Base-by-base conservation (phyloP, 2,113 vertebrate species). In the Callipepla californica region DNA sequence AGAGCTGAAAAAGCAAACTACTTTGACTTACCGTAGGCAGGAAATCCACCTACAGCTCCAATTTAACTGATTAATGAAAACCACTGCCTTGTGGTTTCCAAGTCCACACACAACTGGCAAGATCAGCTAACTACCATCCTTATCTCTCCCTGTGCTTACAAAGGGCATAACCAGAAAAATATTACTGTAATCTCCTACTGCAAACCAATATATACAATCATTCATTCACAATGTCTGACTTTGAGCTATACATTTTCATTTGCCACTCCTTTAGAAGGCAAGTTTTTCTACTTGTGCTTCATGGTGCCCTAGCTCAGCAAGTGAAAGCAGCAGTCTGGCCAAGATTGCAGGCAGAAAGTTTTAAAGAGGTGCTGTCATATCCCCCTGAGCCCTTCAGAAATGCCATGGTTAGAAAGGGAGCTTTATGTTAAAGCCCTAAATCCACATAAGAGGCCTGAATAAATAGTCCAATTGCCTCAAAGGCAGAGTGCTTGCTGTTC, bases 241-340 rank as follows among this genome's bases (percentile, higher is more conserved):
- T 72, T 28, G 57, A 72, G 40, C 59, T 82, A 47, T 65, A 34
- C 48, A 48, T 66, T 87, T 88, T 92, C 47, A 47, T 21, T 81
- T 66, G 16, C 86, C 28, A 9, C 14, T 75, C 58, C 44, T 84
- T 72, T 50, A 11, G 80, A 42, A 66, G 47, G 61, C 57, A 75
- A 87, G 22, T 75, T 74, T 88, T 45, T 88, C 58, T 75, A 40
- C 28, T 90, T 96, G 89, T 93, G 93, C 87, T 95, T 96, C 58
- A 30, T 72, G 59, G 11, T 22, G 86, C 58, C 38, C 85, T 55
- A 65, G 36, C 81, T 93, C 58, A 74, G 34, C 58, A 61, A 57
- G 67, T 34, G 45, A 42, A 36, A 63, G 38, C 21, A 14, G 42
- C 13, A 85, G 30, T 13, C 34, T 45, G 55, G 32, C 23, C 40